phyloP scores from a whole-genome alignment of 2,113 vertebrate species.

The Microcebus griseorufus region DNA sequence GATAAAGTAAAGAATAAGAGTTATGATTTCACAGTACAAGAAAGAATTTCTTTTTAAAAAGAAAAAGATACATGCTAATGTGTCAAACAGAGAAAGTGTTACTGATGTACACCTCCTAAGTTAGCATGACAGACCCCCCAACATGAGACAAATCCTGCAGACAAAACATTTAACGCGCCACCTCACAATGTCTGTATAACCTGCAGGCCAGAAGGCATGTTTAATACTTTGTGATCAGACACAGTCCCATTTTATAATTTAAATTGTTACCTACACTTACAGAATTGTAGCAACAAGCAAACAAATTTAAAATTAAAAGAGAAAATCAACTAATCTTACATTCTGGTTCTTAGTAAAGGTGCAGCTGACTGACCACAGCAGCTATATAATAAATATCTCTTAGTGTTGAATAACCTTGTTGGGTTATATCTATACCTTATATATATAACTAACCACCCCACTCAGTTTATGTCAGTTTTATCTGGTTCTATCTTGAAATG shows the following conservation, averaged over 20 bases:
- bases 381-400: not conserved
- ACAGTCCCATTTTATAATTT: not conserved
- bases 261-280: not conserved
- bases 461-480: not conserved
- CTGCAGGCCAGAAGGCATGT: not conserved
- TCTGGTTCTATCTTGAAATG: slow-evolving; percentile 38
- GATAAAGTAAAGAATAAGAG: not conserved
- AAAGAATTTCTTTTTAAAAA: not conserved
- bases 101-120: not conserved
- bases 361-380: not conserved
- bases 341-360: not conserved
- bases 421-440: not conserved
- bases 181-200: not conserved
- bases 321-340: not conserved
- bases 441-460: not conserved
- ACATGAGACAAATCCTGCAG: too few relatives aligned
- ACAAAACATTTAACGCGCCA: not conserved
- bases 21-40: not conserved
- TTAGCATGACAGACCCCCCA: too few relatives aligned
- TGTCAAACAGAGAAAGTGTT: not conserved
- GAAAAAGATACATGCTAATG: not conserved
- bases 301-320: not conserved
- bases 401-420: not conserved
- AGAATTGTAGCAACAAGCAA: not conserved
- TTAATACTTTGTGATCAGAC: not conserved